These are phyloP conservation scores for Drosophila flavopinicola DNA, from an alignment of 2,888 invertebrate species.

Conservation along the genomic window DNA sequence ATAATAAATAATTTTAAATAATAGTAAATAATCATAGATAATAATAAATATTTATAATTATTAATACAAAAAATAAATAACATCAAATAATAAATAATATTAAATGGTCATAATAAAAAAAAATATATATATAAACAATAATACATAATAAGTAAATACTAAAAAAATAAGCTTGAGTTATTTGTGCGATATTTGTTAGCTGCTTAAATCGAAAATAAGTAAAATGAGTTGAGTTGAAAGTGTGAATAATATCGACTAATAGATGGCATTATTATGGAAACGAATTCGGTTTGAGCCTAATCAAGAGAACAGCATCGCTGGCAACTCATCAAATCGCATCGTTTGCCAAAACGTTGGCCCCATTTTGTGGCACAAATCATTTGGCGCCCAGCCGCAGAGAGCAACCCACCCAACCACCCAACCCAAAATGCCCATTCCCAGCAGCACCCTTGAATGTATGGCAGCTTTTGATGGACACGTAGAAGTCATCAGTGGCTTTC, in stretches of 20 bases:
- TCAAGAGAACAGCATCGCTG: slow-evolving; percentile 26
- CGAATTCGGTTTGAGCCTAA: not conserved
- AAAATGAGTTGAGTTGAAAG: not conserved
- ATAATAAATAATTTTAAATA: too few relatives aligned
- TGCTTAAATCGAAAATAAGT: not conserved
- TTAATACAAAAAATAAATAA: too few relatives aligned
- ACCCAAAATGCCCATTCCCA: not conserved
- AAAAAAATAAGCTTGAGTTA: too few relatives aligned
- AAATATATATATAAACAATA: too few relatives aligned
- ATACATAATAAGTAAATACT: too few relatives aligned
- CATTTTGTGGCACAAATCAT: slow-evolving; percentile 45
- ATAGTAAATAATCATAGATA: too few relatives aligned
- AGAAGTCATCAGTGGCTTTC: slow-evolving; percentile 61
- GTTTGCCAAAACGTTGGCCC: slow-evolving; percentile 47
- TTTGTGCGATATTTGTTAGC: too few relatives aligned
- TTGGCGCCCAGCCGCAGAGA: slow-evolving; percentile 22
- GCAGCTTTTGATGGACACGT: slow-evolving; percentile 56
- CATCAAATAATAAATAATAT: too few relatives aligned
- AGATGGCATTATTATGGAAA: slow-evolving; percentile 1
- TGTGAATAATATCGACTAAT: not conserved
- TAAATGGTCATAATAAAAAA: too few relatives aligned
- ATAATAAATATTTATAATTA: too few relatives aligned
- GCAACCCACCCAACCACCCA: not conserved
- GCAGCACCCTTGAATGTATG: slow-evolving; percentile 5
- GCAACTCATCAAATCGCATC: slow-evolving; percentile 27